Evolutionary conservation across 2,113 vertebrate genomes (phyloP).

Genomic region (Hipposideros armiger): DNA sequence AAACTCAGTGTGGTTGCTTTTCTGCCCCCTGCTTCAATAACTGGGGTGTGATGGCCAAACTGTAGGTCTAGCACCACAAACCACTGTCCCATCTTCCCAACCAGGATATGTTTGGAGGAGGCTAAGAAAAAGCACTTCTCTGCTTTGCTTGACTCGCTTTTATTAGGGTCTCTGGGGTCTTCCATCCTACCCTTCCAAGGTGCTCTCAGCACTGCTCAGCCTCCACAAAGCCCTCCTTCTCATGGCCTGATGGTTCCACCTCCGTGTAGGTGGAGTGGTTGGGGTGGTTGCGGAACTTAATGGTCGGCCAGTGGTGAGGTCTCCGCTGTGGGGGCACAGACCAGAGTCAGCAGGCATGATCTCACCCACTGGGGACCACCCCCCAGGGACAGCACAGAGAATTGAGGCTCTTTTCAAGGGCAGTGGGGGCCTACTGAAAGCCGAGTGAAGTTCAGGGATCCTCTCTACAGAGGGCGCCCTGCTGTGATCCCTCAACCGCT

Average conservation of each 20-base stretch:
- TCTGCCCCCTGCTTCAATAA: background rate
- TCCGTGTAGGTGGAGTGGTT: constrained; percentile 92
- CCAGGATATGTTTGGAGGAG: background rate
- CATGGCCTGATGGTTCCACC: constrained; percentile 93
- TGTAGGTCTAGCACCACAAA: rapidly evolving
- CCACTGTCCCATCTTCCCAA: background rate
- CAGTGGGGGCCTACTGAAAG: background rate
- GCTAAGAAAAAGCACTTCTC: background rate
- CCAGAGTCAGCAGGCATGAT: background rate
- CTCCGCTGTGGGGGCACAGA: constrained; percentile 87
- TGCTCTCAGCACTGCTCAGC: constrained; percentile 93
- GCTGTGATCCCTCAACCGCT: rapidly evolving
- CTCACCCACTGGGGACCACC: background rate
- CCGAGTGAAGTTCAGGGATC: background rate
- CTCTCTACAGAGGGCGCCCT: background rate
- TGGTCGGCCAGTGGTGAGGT: constrained; percentile 95
- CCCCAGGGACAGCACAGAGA: background rate
- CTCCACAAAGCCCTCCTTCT: constrained; percentile 96
- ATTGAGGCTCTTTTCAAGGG: background rate
- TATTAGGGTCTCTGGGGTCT: background rate
- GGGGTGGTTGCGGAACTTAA: constrained; percentile 95
- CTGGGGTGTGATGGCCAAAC: background rate
- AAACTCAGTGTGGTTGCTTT: background rate
- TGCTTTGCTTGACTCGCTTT: background rate
- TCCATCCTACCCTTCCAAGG: background rate